Evolutionary conservation across 2,113 vertebrate species (phyloP), one percentile per base, ranked within the genome.

Genomic region (Plestiodon gilberti): DNA sequence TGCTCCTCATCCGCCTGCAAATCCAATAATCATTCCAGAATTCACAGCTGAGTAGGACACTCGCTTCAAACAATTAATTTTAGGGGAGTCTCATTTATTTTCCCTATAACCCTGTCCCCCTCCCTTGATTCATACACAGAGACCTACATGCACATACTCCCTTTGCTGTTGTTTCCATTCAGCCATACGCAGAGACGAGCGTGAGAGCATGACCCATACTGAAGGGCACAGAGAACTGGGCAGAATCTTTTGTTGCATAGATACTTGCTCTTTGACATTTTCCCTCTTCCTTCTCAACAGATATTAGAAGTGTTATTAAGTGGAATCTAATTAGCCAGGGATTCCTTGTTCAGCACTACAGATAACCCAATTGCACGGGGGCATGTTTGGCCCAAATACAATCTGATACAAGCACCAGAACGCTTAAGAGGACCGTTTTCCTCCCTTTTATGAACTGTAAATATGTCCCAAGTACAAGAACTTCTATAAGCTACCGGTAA

Each of bases 11-110:
- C 94, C 93, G 94, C 94, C 93, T 95, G 90, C 94, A 96, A 95
- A 96, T 95, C 93, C 96, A 95, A 96, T 96, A 96, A 96, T 96
- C 95, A 95, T 96, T 96, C 94, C 93, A 95, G 93, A 95, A 96
- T 95, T 96, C 96, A 96, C 95, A 96, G 94, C 89, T 6, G 93
- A 95, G 86, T 95, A 92, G 93, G 95, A 94, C 92, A 94, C 93
- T 95, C 93, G 93, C 94, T 94, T 94, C 91, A 94, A 95, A 94
- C 92, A 95, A 96, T 96, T 95, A 95, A 96, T 96, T 95, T 94
- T 90, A 91, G 90, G 89, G 93, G 92, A 95, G 75, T 93, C 89
- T 95, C 91, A 95, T 95, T 95, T 95, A 95, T 96, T 96, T 94
- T 95, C 89, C 75, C 62, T 90, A 84, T 94, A 93, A 91, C 91